phyloP scores from a whole-genome alignment of 2,797 vertebrate genomes.

The Anguilla megastoma region DNA sequence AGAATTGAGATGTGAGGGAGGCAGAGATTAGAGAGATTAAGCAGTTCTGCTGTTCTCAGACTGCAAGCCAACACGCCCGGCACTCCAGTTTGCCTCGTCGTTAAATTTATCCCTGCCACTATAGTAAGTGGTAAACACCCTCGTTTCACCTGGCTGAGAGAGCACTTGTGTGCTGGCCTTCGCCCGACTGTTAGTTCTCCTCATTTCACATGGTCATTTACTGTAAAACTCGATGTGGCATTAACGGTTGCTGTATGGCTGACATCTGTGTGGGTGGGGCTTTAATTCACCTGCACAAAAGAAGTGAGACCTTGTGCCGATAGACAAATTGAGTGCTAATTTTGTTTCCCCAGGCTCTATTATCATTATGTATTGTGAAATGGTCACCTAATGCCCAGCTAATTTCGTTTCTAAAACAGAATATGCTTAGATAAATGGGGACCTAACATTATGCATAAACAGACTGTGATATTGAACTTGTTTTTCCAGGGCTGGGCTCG shows the following conservation, averaged over 20 bases:
- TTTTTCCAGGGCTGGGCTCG: constrained; percentile 72
- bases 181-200: not conserved
- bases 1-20: not conserved
- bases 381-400: constrained; percentile 49
- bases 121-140: not conserved
- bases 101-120: not conserved
- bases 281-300: constrained; percentile 31
- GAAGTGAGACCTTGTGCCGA: constrained; percentile 45
- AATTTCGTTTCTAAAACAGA: constrained; percentile 22
- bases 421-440: constrained; percentile 46
- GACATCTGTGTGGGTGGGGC: not conserved
- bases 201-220: not conserved
- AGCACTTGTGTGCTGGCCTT: constrained; percentile 10
- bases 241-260: not conserved
- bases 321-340: constrained; percentile 43
- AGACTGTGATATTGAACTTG: constrained; percentile 39
- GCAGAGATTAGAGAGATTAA: not conserved
- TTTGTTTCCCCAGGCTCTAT: not conserved
- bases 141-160: not conserved
- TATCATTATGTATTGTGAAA: constrained; percentile 24
- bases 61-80: not conserved
- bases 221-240: not conserved
- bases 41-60: not conserved
- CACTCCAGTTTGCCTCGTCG: not conserved
- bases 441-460: constrained; percentile 51